A percentile compares a stretch with the other conserved stretches of the same genome.
Evolutionary conservation across 2,888 invertebrate species (phyloP).

Genomic region (Ditylenchus weischeri): DNA sequence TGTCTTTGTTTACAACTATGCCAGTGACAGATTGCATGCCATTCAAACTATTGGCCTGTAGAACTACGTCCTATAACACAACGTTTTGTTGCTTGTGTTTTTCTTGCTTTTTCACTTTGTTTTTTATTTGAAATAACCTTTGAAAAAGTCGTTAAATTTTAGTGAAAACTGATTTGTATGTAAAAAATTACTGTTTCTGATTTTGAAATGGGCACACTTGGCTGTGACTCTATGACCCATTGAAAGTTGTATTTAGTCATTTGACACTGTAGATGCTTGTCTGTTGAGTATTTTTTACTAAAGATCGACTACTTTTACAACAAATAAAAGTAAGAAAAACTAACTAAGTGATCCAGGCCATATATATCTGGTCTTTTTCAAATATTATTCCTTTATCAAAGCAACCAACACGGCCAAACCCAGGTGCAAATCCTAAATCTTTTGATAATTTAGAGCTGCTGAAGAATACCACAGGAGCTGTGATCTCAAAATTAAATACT

Average conservation of each 20-base stretch:
- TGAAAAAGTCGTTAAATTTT: background rate
- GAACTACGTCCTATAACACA: background rate
- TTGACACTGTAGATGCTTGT: background rate
- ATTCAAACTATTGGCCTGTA: background rate
- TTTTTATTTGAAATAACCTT: too few species aligned
- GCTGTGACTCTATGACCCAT: constrained; percentile 1
- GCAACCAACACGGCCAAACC: background rate
- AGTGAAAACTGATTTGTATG: background rate
- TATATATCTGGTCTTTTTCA: background rate
- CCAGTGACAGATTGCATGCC: background rate
- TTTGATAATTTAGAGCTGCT: background rate
- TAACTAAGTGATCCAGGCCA: constrained; percentile 7
- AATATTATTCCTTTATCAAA: background rate
- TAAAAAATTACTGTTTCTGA: background rate
- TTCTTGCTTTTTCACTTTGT: too few species aligned
- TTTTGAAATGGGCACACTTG: background rate
- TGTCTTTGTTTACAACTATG: background rate
- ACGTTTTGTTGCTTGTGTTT: too few species aligned
- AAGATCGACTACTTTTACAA: background rate
- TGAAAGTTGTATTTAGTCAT: background rate
- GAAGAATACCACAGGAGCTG: constrained; percentile 6
- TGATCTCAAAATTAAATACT: background rate
- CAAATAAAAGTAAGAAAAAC: background rate
- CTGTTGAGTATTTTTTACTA: too few species aligned
- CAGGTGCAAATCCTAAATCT: background rate